Conservation (phyloP, 2,797 vertebrate species). For the Microcaecilia unicolor region DNA sequence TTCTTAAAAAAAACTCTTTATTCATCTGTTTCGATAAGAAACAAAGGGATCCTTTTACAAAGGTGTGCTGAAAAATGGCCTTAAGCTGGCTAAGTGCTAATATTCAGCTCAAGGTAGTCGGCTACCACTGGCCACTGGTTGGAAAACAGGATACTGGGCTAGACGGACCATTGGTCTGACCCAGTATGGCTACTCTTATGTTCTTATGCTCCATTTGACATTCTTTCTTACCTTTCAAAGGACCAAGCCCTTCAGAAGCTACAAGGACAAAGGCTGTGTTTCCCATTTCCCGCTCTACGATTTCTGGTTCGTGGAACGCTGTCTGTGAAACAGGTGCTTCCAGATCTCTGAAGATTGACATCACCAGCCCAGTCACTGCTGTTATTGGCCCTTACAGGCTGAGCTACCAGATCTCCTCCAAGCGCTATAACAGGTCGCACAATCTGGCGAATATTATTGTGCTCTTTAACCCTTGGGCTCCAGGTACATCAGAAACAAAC, state of each 20-base stretch:
- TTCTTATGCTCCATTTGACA: no score
- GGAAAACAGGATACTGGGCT: no score
- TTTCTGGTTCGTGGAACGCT: conserved; percentile 33
- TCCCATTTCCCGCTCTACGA: conserved; percentile 21
- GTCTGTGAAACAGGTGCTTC: background rate
- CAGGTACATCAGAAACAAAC: conserved; percentile 16
- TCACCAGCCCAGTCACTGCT: conserved; percentile 13
- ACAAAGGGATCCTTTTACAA: no score
- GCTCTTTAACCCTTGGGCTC: conserved; percentile 40
- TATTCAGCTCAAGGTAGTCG: no score
- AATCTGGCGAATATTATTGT: conserved; percentile 33
- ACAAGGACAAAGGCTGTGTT: conserved; percentile 27
- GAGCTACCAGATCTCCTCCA: conserved; percentile 23
- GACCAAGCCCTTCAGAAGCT: conserved; percentile 30
- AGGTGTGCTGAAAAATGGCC: no score
- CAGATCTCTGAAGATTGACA: background rate
- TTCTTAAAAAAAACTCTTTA: no score
- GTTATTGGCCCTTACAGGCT: conserved; percentile 38
- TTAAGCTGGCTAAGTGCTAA: no score
- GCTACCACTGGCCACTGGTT: no score
- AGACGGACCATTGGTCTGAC: no score
- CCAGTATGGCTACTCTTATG: no score
- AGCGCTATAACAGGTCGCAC: conserved; percentile 11
- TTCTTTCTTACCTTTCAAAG: conserved; percentile 19
- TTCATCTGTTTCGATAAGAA: no score